These are phyloP conservation scores for Pegea sp. DNA, from an alignment of 23 tunicate genomes.

Conservation along the genomic window DNA sequence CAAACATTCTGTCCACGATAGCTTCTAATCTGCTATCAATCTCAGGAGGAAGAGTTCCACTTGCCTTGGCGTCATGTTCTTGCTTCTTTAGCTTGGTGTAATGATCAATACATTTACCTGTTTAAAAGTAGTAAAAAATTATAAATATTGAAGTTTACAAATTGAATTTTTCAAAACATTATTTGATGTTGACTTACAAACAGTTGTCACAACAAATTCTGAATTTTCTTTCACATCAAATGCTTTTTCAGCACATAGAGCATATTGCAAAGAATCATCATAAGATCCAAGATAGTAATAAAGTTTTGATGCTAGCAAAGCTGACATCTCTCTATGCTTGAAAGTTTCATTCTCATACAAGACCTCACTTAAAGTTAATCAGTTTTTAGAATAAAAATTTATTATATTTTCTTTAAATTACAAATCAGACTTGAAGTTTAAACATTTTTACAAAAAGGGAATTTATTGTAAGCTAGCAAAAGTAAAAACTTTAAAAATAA, in stretches of 20 bases:
- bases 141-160: too few species aligned
- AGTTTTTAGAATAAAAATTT: background rate
- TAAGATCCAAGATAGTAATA: slow-evolving; percentile 88
- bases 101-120: slow-evolving; percentile 79
- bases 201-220: slow-evolving; percentile 73
- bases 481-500: background rate
- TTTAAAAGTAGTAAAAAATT: background rate
- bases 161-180: too few species aligned
- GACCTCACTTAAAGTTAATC: slow-evolving; percentile 28
- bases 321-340: slow-evolving; percentile 71
- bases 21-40: slow-evolving; percentile 73
- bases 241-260: slow-evolving; percentile 61
- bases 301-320: slow-evolving; percentile 86
- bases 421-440: background rate
- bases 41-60: slow-evolving; percentile 42
- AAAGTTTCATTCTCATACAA: slow-evolving; percentile 76
- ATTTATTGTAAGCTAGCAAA: background rate
- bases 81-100: slow-evolving; percentile 80
- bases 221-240: slow-evolving; percentile 76
- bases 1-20: slow-evolving; percentile 87
- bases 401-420: background rate
- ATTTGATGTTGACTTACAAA: too few species aligned
- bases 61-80: slow-evolving; percentile 31
- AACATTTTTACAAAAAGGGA: background rate
- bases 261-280: slow-evolving; percentile 72